Conservation (phyloP, 2,888 invertebrate genomes). For the Cylloceria caligata region DNA sequence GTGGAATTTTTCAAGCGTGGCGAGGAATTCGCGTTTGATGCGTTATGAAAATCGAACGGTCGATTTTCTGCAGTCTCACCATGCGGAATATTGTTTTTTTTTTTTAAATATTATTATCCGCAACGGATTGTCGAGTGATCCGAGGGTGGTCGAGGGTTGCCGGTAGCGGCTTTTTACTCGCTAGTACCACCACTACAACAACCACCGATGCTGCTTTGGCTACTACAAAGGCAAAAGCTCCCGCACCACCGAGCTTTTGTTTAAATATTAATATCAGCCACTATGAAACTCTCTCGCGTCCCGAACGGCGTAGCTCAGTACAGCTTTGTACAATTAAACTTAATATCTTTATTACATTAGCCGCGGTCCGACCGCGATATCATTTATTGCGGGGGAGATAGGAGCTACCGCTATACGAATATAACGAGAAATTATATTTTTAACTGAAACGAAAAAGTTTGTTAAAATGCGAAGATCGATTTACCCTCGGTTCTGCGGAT, state of each 20-base stretch:
- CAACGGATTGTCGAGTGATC: constrained; percentile 54
- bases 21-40: constrained; percentile 60
- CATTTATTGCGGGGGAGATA: constrained; percentile 70
- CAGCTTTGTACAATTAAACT: constrained; percentile 79
- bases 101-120: constrained; percentile 34
- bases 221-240: constrained; percentile 72
- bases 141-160: constrained; percentile 16
- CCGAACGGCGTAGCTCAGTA: constrained; percentile 50
- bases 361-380: constrained; percentile 66
- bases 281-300: constrained; percentile 71
- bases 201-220: constrained; percentile 20
- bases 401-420: not conserved
- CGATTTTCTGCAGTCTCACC: constrained; percentile 61
- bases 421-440: not conserved
- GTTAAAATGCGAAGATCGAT: not conserved
- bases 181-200: constrained; percentile 1
- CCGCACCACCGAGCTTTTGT: constrained; percentile 73
- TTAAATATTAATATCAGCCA: constrained; percentile 79
- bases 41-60: constrained; percentile 63
- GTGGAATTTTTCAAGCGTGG: constrained; percentile 29
- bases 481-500: too few species aligned
- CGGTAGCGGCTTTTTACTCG: constrained; percentile 28
- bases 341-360: constrained; percentile 76
- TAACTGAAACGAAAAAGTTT: not conserved
- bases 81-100: constrained; percentile 51